phyloP scores from a whole-genome alignment of 2,888 invertebrate species.

The Macropis europaea region DNA sequence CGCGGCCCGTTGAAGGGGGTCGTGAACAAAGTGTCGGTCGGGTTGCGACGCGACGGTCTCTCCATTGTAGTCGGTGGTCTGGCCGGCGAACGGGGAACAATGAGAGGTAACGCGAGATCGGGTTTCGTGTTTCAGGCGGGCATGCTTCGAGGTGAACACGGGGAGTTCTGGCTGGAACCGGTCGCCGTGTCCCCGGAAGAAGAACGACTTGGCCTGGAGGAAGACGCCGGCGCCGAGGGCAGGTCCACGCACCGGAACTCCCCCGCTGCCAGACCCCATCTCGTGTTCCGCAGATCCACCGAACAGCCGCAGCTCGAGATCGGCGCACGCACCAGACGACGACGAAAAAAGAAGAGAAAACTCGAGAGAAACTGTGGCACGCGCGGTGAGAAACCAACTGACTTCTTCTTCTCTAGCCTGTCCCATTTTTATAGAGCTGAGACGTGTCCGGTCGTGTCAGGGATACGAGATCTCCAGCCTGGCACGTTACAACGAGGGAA shows the following conservation, averaged over 20 bases:
- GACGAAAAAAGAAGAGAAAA: constrained; percentile 80
- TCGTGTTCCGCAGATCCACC: constrained; percentile 56
- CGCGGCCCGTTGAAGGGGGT: too few relatives aligned
- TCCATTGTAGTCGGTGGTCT: too few relatives aligned
- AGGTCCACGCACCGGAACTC: constrained; percentile 30
- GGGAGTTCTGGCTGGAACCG: constrained; percentile 78
- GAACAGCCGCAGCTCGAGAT: constrained; percentile 55
- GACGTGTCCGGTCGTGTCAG: too few relatives aligned
- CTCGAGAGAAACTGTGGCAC: constrained; percentile 80
- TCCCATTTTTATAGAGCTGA: too few relatives aligned
- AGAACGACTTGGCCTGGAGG: constrained; percentile 33
- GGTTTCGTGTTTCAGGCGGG: constrained; percentile 75
- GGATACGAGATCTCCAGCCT: too few relatives aligned
- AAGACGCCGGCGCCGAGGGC: constrained; percentile 54
- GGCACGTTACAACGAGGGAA: too few relatives aligned
- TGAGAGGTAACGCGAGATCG: constrained; percentile 63
- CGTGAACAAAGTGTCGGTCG: too few relatives aligned
- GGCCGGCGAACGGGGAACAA: background rate
- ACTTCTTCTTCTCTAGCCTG: background rate
- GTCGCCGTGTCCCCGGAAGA: constrained; percentile 63
- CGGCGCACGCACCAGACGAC: constrained; percentile 57
- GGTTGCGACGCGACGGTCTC: too few relatives aligned
- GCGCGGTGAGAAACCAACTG: constrained; percentile 73
- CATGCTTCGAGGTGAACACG: constrained; percentile 73
- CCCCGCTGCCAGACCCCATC: constrained; percentile 65